phyloP scores from a whole-genome alignment of 2,888 invertebrate genomes.

The Dichetophora obliterata region DNA sequence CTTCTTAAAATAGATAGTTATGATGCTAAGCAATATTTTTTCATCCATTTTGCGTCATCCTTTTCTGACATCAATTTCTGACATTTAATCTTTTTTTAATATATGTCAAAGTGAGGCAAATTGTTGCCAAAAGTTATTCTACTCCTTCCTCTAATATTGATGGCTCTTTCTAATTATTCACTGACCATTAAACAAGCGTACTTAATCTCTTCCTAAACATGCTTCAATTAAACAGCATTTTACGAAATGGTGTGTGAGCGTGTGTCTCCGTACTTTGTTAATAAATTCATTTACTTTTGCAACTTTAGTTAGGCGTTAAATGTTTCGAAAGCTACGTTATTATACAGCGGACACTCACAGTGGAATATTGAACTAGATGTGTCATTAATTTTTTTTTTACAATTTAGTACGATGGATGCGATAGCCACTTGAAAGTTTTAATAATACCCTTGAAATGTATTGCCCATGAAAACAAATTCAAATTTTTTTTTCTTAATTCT shows the following conservation, averaged over 20 bases:
- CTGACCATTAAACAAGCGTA: slow-evolving; percentile 55
- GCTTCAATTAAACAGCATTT: not conserved
- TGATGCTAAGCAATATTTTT: not conserved
- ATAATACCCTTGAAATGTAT: no score
- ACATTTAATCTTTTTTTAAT: slow-evolving; percentile 19
- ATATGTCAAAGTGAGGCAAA: slow-evolving; percentile 13
- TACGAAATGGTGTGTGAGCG: not conserved
- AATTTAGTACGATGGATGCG: no score
- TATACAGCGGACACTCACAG: not conserved
- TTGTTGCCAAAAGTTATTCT: not conserved
- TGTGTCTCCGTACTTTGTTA: not conserved
- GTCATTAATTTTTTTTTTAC: no score
- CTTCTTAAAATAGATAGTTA: no score
- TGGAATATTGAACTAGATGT: no score
- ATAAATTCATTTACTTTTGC: slow-evolving; percentile 54
- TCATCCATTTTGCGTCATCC: not conserved
- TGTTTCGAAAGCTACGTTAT: not conserved
- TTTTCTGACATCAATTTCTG: slow-evolving; percentile 1
- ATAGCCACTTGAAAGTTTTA: no score
- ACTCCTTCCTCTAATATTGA: slow-evolving; percentile 1
- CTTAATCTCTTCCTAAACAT: slow-evolving; percentile 49
- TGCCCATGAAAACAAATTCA: no score
- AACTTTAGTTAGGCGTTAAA: slow-evolving; percentile 19
- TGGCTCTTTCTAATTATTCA: slow-evolving; percentile 55
- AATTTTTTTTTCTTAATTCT: no score